Base-by-base conservation (phyloP, 2,888 invertebrate genomes). In the Drosophila meridionalis region DNA sequence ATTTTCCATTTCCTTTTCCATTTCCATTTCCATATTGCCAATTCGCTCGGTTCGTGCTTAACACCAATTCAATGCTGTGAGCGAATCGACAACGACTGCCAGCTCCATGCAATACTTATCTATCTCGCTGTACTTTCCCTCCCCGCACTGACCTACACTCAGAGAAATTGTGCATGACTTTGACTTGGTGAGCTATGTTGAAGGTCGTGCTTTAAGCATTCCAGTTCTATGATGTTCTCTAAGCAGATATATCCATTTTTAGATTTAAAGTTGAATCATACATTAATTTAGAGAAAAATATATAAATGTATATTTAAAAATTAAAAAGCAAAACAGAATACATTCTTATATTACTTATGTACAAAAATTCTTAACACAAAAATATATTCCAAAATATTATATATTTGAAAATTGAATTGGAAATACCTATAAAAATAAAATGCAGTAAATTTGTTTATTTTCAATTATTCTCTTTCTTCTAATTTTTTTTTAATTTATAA, bases 51-150 rank as follows among this genome's bases (percentile, higher is more conserved):
- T 91, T 91, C 91, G 92, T 91, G 91, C 79, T 90, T 80, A 89
- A 90, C 83, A 84, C 85, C 90, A 92, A 92, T 91, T 91, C 87
- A 89, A 89, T 85, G 88, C 86, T 76, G 76, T 70, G 82, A 84
- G 69, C 69, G 42, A 83, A 69, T 77, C 76, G 76, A 77, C 76
- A 69, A 66, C 63, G 70, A 70, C 73, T 69, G 59, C 56, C 66
- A 67, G 82, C 82, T 81, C 82, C 85, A 73, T 82, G 85, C 69
- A 69, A 71, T 83, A 77, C 69, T 82, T 82, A 83, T 80, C 83
- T 83, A 74, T 73, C 70, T 73, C 64, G 53, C 48, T 42, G 30
- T 30, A 20, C 32, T 50, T 42, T 63, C 38, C 28, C 50, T 38
- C 57, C 42, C 28, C 48, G 34, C 32, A 20, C 48, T n/a, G 42